Evolutionary conservation across 1,140 invertebrate genomes (phyloP), one percentile per base, ranked within the genome.

Genomic region (Rhagoletis pomonella): DNA sequence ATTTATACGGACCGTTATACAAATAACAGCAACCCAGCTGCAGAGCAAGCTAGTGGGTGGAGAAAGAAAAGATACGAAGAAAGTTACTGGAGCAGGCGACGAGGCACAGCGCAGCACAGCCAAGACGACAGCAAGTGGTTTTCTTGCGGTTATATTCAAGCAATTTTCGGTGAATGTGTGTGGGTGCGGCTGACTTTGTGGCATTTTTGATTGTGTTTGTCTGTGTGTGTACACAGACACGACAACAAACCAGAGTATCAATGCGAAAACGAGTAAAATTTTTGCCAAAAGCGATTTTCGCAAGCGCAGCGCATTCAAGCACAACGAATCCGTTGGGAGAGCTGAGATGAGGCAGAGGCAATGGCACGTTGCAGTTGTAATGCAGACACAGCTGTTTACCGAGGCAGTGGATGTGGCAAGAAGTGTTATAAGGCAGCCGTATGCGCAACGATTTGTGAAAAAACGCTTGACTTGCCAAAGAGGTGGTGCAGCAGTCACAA

Each of bases 201-300:
- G 67, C 67, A 73, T 73, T 73, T 73, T 73, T 47, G 67, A 44
- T 42, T 9, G 60, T 62, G 12, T 62, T 62, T 62, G 60, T 10
- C 17, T n/a, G 17, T 29, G 29, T 29, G 0, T 29, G 29, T 29
- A 29, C 60, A 62, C 17, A 12, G 4, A 62, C 60, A 62, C 60
- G 4, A 14, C 60, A 17, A 12, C 14, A 62, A 62, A n/a, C 12
- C 4, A 14, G 60, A 4, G 10, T n/a, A 62, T 14, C 4, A 14
- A 62, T 62, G 1, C 10, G 12, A n/a, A 14, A 42, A 14, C 12
- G 42, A 73, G 67, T 12, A 17, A 47, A 47, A 73, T 73, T 47
- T 44, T 17, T 44, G 42, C 67, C 67, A 73, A 44, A 44, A 73
- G 67, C 67, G 67, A 73, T 73, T 73, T 73, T 73, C 42, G 67